phyloP scores from a whole-genome alignment of 2,113 vertebrate genomes.

The Petrocephalus zakoni region DNA sequence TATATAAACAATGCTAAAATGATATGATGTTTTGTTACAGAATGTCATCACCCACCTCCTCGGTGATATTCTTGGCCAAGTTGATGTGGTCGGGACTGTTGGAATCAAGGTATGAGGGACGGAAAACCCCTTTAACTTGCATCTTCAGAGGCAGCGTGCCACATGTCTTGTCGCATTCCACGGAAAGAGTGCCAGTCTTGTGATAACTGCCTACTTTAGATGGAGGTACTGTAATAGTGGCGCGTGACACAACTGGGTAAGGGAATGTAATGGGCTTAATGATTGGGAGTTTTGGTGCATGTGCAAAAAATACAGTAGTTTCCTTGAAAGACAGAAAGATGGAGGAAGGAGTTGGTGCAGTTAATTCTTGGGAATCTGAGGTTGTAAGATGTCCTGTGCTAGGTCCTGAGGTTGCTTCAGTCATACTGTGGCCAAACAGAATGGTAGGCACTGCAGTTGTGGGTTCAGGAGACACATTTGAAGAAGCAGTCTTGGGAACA shows the following conservation, averaged over 20 bases:
- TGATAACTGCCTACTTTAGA: not conserved
- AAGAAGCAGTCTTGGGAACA: not conserved
- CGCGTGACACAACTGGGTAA: slow-evolving; percentile 13
- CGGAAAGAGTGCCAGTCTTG: not conserved
- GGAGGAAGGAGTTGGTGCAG: not conserved
- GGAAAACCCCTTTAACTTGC: not conserved
- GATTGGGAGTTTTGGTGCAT: not conserved
- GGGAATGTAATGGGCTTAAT: slow-evolving; percentile 7
- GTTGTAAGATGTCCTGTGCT: not conserved
- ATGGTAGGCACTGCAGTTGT: not conserved
- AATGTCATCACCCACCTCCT: slow-evolving; percentile 16
- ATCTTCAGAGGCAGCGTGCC: not conserved
- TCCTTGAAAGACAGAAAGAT: not conserved
- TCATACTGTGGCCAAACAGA: not conserved
- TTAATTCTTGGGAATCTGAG: not conserved
- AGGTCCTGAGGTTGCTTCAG: not conserved
- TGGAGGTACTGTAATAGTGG: not conserved
- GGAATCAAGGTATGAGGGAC: not conserved
- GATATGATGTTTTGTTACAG: not conserved
- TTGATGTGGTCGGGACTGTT: not conserved
- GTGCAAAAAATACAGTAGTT: slow-evolving; percentile 11
- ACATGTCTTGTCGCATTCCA: not conserved
- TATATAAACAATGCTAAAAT: not conserved
- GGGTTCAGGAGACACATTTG: not conserved
- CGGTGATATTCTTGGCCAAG: slow-evolving; percentile 12